These are phyloP conservation scores for Corapipo altera DNA, from an alignment of 2,113 vertebrate genomes.

Conservation along the genomic window DNA sequence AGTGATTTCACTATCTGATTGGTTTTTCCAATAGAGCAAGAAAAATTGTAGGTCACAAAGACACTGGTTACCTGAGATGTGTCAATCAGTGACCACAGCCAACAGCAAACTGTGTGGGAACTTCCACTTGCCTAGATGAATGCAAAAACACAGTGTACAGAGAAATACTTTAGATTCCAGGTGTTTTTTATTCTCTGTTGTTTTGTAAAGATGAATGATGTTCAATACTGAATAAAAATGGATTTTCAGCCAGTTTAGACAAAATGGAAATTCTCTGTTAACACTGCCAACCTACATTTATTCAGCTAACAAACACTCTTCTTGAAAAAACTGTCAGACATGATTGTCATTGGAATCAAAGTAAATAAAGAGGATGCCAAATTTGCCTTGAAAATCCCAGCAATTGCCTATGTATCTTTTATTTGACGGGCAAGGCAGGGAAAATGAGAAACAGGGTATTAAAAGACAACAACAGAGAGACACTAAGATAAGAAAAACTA, in stretches of 20 bases:
- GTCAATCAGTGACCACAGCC: not conserved
- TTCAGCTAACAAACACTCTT: conserved; percentile 7
- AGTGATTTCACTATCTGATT: not conserved
- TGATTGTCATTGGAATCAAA: conserved; percentile 10
- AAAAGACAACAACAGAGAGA: not conserved
- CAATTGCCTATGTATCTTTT: conserved; percentile 1
- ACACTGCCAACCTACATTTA: not conserved
- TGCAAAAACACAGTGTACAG: not conserved
- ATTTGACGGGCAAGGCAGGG: not conserved
- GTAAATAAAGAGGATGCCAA: conserved; percentile 33
- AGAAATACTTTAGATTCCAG: not conserved
- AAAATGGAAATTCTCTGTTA: conserved; percentile 12
- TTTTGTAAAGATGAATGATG: not conserved
- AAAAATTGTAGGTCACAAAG: not conserved
- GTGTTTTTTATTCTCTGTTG: not conserved
- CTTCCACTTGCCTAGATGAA: not conserved
- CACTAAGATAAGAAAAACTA: not conserved
- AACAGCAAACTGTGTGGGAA: not conserved
- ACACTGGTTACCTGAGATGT: not conserved
- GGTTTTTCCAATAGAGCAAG: not conserved
- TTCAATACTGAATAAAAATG: not conserved
- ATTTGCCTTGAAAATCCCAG: not conserved
- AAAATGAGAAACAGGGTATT: not conserved
- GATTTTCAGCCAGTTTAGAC: not conserved
- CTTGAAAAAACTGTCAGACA: conserved; percentile 28